Percentiles rank a stretch among this genome's conserved stretches.
These are phyloP conservation scores for Ptyas mucosa DNA, from an alignment of 2,113 vertebrate species.

Conservation along the genomic window DNA sequence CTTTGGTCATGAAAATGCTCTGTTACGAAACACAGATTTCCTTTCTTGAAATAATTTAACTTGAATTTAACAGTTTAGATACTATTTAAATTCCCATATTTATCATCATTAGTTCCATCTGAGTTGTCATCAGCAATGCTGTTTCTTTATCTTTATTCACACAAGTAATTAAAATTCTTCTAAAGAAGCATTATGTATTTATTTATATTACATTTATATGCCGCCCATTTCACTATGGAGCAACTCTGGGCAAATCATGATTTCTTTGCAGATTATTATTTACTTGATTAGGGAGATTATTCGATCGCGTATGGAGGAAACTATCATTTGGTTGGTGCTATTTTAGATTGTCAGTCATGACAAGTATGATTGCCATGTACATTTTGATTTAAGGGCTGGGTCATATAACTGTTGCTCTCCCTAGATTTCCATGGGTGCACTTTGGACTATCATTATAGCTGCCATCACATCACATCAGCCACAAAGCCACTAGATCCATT, in stretches of 20 bases:
- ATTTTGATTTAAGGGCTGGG: background rate
- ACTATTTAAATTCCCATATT: constrained; percentile 50
- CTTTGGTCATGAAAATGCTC: constrained; percentile 46
- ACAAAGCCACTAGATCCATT: background rate
- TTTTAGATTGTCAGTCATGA: background rate
- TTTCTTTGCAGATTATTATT: background rate
- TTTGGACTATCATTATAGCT: background rate
- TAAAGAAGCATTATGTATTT: constrained; percentile 15
- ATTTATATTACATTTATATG: background rate
- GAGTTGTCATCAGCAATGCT: constrained; percentile 39
- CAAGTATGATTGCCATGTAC: background rate
- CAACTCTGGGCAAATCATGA: constrained; percentile 3
- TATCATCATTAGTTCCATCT: constrained; percentile 20
- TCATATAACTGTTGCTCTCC: background rate
- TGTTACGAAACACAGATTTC: constrained; percentile 21
- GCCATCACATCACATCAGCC: background rate
- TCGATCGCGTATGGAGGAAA: background rate
- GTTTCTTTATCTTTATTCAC: constrained; percentile 12
- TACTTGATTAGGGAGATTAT: constrained; percentile 1
- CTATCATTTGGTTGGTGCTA: background rate
- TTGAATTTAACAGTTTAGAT: constrained; percentile 21
- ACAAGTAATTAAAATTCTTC: background rate
- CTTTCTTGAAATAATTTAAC: constrained; percentile 23
- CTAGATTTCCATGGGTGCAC: background rate
- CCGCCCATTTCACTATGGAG: background rate